Evolutionary conservation across 2,888 invertebrate species (phyloP), one percentile per base, ranked within the genome.

Genomic region (Azorinus chamasolen): DNA sequence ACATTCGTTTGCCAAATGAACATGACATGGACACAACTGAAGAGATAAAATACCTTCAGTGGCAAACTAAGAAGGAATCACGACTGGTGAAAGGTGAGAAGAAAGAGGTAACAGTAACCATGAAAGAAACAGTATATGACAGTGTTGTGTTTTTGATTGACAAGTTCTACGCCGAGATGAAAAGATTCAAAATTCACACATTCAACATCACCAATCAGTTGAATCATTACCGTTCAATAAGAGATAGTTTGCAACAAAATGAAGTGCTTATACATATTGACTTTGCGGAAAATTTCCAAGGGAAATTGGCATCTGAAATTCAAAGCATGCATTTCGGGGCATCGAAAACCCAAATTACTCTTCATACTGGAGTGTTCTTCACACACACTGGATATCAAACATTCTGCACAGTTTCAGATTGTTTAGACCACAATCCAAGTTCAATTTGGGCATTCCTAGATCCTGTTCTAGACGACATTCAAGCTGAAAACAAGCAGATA

Each of bases 361-460:
- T 84, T 2, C 79, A 84, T 37, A 84, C 84, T 27, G 79, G 70
- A 8, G 64, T 78, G n/a, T 51, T 27, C n/a, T 58, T 61, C 37
- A 61, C 50, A 48, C 37, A 53, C 6, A 10, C n/a, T 8, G 39
- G 25, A 8, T 6, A 25, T 46, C n/a, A 57, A 10, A 48, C 83
- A 50, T 86, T 86, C 76, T 89, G 91, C 76, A 87, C 91, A 25
- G 66, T 93, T 0, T 91, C 91, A 18, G 73, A 89, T 65, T 83
- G 81, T 66, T 72, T 89, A 4, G 64, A 84, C 10, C 93, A 93
- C 86, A 86, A 87, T 46, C 90, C 92, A 37, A 83, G 85, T 53
- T 91, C 91, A n/a, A 90, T 93, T 59, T 93, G 93, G 91, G 90
- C 89, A 43, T 91, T 93, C 79, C 77, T 93, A 25, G 59, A 83